Base-by-base conservation (phyloP, 2,113 vertebrate genomes). In the Hydrolagus affinis region DNA sequence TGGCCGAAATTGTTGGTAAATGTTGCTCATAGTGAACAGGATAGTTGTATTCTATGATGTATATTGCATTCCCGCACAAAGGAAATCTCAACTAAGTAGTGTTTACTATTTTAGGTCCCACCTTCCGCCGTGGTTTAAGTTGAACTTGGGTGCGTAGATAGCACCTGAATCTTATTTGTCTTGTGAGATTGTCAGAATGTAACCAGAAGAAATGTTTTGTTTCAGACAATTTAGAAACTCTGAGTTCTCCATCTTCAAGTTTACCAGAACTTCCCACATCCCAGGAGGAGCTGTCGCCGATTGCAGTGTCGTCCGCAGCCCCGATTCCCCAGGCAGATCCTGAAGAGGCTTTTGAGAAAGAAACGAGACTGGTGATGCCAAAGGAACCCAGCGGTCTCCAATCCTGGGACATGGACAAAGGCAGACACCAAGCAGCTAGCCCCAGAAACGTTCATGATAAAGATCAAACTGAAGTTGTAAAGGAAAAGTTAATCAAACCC, bases 141-240 rank as follows among this genome's bases (percentile, higher is more conserved):
- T 59, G 25, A 23, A n/a, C 15, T n/a, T 14, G 19, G 21, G 6
- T 28, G 28, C 59, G 25, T 66, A 60, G n/a, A 86, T 88, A 87
- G 28, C 80, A 6, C 70, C 12, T 80, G 11, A 17, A 25, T 89
- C 85, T 87, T 19, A 44, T 44, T 44, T 44, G 1, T 44, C 6
- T 44, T 44, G 44, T 1, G 1, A 6, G 44, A 44, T 44, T 44
- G 1, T 44, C 44, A 44, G 44, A 44, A 44, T 44, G 2, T 44
- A 44, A 44, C 44, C 44, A 44, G 44, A 44, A 44, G 44, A 44
- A 90, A 87, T 86, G 28, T 90, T 91, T 23, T 0, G 73, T 90
- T 95, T 7, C 88, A 98, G 95, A 93, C 91, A 92, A 92, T 87
- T 93, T 94, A 94, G 95, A 96, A 89, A 92, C 90, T 92, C 91